Evolutionary conservation across 2,113 vertebrate species (phyloP), one percentile per base, ranked within the genome.

Genomic region (Castor canadensis): DNA sequence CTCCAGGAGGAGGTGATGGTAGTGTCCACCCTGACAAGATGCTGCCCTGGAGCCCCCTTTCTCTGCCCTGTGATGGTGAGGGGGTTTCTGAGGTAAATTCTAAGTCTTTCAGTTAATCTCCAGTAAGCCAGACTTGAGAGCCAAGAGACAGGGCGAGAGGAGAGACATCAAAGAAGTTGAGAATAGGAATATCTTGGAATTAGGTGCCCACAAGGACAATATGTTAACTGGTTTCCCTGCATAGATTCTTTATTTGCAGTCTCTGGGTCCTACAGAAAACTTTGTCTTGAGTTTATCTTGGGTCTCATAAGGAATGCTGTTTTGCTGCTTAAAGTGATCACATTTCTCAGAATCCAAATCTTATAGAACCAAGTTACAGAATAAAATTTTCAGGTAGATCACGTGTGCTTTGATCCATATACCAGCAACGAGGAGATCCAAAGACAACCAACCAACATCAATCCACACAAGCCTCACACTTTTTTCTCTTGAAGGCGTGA

Each of bases 311-410:
- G 85, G 16, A 73, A 56, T 24, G 35, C 17, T 16, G 72, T n/a
- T 87, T 73, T 81, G 16, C 83, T 84, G 45, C 64, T 35, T 45
- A 45, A 66, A 71, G 32, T 22, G 16, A 45, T 71, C 30, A 24
- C 35, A 81, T 85, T 88, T 91, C 79, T 85, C 47, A 73, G 92
- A 83, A 81, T 87, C 30, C 82, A 81, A 69, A 45, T 24, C 52
- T 94, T 64, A 38, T 32, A 26, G 32, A 97, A 75, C 40, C 84
- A 87, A 83, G 32, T 80, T 71, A 80, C 3, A 1, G 35, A 56
- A 76, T 38, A 82, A 2, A 16, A 58, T 87, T 91, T 94, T 83
- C 49, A 93, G 17, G 32, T 45, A 60, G 32, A 62, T 87, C 54
- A 88, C 35, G 58, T 30, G 67, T 35, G 72, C 16, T 43, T 85